These are phyloP conservation scores for Tipula vernalis DNA, from an alignment of 2,888 invertebrate species.

Conservation along the genomic window DNA sequence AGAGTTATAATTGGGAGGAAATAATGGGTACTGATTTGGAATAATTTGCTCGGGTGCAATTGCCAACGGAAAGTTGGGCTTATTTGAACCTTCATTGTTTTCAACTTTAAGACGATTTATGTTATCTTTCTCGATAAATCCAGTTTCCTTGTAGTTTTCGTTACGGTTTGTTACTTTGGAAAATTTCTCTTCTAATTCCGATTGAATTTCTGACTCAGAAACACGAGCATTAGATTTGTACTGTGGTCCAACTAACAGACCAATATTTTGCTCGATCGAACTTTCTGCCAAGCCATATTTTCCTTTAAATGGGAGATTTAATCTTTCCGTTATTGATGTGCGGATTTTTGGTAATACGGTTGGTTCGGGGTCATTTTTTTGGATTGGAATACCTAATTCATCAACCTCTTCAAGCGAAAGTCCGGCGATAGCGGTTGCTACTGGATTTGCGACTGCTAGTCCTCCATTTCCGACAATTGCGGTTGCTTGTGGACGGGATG, in stretches of 20 bases:
- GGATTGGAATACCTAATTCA: slow-evolving; percentile 28
- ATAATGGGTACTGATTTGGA: slow-evolving; percentile 4
- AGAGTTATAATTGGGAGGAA: not conserved
- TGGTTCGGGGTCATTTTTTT: slow-evolving; percentile 17
- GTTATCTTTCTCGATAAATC: slow-evolving; percentile 6
- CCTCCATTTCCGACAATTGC: slow-evolving; percentile 59
- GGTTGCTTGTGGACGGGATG: slow-evolving; percentile 56
- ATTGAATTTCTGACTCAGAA: not conserved
- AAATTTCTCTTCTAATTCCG: slow-evolving; percentile 7
- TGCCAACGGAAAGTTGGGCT: not conserved
- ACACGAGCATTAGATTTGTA: slow-evolving; percentile 12
- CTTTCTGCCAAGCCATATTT: slow-evolving; percentile 14
- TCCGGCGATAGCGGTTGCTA: slow-evolving; percentile 64
- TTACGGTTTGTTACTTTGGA: not conserved
- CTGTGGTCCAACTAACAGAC: slow-evolving; percentile 14
- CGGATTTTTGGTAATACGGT: not conserved
- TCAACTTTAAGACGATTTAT: not conserved
- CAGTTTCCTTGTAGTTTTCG: not conserved
- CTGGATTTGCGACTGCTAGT: slow-evolving; percentile 54
- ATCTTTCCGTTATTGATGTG: not conserved
- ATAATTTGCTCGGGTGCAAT: not conserved
- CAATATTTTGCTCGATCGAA: slow-evolving; percentile 7
- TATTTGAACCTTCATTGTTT: not conserved
- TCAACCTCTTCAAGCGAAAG: slow-evolving; percentile 37
- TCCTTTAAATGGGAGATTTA: slow-evolving; percentile 10